These are phyloP conservation scores for Galagoides demidoff DNA, from an alignment of 2,797 vertebrate genomes.

Conservation along the genomic window DNA sequence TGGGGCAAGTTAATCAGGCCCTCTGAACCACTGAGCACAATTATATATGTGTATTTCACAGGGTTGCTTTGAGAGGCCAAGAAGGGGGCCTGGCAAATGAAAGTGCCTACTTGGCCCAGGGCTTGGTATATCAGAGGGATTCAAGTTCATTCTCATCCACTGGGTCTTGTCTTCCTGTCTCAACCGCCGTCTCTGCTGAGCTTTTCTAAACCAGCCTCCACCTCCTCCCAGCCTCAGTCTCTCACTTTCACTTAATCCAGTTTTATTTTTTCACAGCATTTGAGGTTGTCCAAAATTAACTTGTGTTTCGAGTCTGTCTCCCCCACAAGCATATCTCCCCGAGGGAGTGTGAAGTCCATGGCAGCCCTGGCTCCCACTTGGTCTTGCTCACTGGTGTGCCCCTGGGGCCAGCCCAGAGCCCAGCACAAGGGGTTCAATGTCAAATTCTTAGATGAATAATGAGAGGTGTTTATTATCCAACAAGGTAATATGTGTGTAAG, in stretches of 20 bases:
- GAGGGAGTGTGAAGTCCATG: accelerated
- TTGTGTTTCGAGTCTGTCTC: neutral
- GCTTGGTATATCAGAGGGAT: neutral
- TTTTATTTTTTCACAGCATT: neutral
- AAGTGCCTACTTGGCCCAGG: neutral
- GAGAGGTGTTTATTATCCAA: neutral
- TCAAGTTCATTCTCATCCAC: neutral
- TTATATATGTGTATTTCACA: neutral
- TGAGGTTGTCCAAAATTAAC: neutral
- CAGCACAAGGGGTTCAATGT: neutral
- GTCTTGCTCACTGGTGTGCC: neutral
- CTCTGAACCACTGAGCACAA: neutral
- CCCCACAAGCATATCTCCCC: accelerated
- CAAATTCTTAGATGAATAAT: neutral
- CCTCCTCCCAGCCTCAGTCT: neutral
- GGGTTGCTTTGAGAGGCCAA: neutral
- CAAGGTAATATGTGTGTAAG: neutral
- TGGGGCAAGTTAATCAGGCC: neutral
- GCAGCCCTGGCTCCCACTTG: neutral
- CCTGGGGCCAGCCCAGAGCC: neutral
- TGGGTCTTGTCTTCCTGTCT: neutral
- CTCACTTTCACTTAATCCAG: neutral
- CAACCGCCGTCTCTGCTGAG: neutral
- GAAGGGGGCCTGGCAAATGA: neutral
- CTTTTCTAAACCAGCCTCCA: neutral